Evolutionary conservation across 2,113 vertebrate genomes (phyloP).

Genomic region (Thymallus thymallus): DNA sequence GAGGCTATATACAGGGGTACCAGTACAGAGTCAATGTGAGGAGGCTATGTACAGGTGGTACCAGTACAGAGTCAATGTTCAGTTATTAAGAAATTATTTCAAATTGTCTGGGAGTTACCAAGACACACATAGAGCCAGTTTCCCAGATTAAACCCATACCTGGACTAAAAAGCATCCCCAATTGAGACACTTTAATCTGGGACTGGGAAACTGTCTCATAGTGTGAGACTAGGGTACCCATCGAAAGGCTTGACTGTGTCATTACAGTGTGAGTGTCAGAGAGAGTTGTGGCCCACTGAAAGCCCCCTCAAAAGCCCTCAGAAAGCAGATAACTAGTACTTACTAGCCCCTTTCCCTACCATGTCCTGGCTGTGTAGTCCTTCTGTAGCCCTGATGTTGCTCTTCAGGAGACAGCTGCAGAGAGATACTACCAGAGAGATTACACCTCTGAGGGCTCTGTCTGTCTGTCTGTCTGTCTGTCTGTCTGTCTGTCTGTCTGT

Average conservation of each 20-base stretch:
- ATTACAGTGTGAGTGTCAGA: conserved; percentile 50
- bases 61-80: too few relatives aligned
- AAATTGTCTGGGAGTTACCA: too few relatives aligned
- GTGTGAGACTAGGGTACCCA: conserved; percentile 11
- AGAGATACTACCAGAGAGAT: conserved; percentile 60
- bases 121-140: too few relatives aligned
- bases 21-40: too few relatives aligned
- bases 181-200: too few relatives aligned
- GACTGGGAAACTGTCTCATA: too few relatives aligned
- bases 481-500: conserved; percentile 30
- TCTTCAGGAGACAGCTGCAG: conserved; percentile 13
- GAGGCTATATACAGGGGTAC: too few relatives aligned
- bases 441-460: conserved; percentile 1
- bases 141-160: too few relatives aligned
- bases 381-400: conserved; percentile 38
- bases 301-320: conserved; percentile 39
- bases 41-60: too few relatives aligned
- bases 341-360: conserved; percentile 6
- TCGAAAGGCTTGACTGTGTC: conserved; percentile 22
- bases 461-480: conserved; percentile 46
- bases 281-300: conserved; percentile 54
- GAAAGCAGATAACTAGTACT: conserved; percentile 67
- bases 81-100: too few relatives aligned
- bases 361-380: conserved; percentile 30
- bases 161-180: too few relatives aligned